Base-by-base conservation (phyloP, 1,140 invertebrate species). In the Trigoniulus corallinus region DNA sequence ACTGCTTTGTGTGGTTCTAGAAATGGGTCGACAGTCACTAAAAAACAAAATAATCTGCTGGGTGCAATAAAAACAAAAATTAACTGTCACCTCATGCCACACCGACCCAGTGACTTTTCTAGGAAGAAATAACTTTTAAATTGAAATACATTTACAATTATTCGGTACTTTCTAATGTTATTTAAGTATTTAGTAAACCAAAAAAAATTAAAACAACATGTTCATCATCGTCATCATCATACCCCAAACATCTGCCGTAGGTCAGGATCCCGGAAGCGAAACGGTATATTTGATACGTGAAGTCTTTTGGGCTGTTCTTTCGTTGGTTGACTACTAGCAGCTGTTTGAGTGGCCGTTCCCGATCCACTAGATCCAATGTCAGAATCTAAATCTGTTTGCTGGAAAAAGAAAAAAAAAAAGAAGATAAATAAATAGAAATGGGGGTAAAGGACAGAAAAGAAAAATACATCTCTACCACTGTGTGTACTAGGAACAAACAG, bases 231-330 rank as follows among this genome's bases (percentile, higher is more conserved):
- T 53, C 18, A 25, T 53, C 37, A 24, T 22, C 84, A 81, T 74
- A 97, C 93, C 72, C 91, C 92, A 75, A 98, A 94, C 81, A 98
- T 89, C 59, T 88, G 82, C 67, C 91, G 80, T 52, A 98, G 76
- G 72, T 98, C 94, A 48, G 91, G 89, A 74, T 98, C 93, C 71
- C 93, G 79, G 73, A 96, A 98, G 64, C 92, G 76, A 74, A 98
- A 98, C 56, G 94, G 94, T 77, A 98, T 98, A 75, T 98, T 98
- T 64, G 92, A 97, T 61, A 98, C 91, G 61, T 58, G 56, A 13
- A 58, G 50, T 25, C 56, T 41, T 47, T 58, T 58, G 24, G 56
- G 56, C 29, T 50, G 54, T 37, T 57, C 56, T 48, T 55, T 54
- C 70, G 71, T 42, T 72, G 58, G 48, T 69, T 48, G 56, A 48